Evolutionary conservation across 2,888 invertebrate genomes (phyloP), one percentile per base, ranked within the genome.

Genomic region (Cephonodes hylas): DNA sequence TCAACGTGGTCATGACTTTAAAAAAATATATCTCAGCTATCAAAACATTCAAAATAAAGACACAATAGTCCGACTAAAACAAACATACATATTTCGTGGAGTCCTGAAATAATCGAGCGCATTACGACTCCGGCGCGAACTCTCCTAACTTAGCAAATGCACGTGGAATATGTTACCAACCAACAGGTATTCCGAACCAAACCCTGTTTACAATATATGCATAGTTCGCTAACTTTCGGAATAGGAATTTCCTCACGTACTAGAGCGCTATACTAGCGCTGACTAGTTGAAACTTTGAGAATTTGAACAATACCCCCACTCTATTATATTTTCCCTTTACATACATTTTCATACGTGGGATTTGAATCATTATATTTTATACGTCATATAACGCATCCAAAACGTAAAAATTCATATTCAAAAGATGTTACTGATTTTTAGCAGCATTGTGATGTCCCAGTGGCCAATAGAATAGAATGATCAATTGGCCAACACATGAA

Each of bases 141-240:
- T 31, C 53, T 53, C 18, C 45, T 3, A 53, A 53, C 18, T 53
- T 53, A 18, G 31, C 18, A 45, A 59, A 59, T 59, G 59, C 44
- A 59, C 42, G 38, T 60, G 25, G 48, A 60, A 60, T 60, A 60
- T 42, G 46, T 45, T 60, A 53, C 60, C 48, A 60, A 58, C 42
- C 57, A 38, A 60, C 48, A 44, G 62, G 38, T 53, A 57, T 61
- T 44, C 34, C 45, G 38, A 45, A 46, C 62, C 53, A 61, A 69
- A 69, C 70, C 64, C 57, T 58, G 63, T 72, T 65, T 31, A 64
- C 59, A 63, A 69, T 53, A 53, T 44, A 61, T 62, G 62, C 59
- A 63, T 61, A 61, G 62, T 64, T 62, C 31, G 7, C 34, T 20
- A 72, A 70, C 62, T 72, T 66, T 60, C 46, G 58, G 63, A 66